Base-by-base conservation (phyloP, 2,797 vertebrate genomes). In the Atherinosoma microstoma region DNA sequence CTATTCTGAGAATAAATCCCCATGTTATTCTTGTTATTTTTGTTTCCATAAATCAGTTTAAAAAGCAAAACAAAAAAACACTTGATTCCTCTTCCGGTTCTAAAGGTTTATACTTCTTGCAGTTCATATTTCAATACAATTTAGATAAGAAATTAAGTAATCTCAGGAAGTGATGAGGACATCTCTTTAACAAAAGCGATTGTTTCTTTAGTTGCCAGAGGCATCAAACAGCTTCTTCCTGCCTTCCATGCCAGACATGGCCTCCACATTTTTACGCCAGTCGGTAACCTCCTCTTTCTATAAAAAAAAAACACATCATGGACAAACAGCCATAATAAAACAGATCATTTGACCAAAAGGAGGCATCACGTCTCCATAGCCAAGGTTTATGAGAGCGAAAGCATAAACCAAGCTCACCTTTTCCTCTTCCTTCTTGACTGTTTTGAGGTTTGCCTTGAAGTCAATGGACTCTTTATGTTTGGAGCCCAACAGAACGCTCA, bases 381-480 rank as follows among this genome's bases (percentile, higher is more conserved):
- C 11, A 13, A 58, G 7, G 3, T 42, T 60, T 24, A 13, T 9
- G 0, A 64, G 51, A 35, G 22, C 2, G 18, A 18, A 35, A 62
- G 3, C 5, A 1, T 22, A 64, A n/a, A 16, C 16, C 40, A 42
- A 24, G 0, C 13, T 64, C 53, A 93, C 93, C 93, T 94, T 95
- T 61, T 95, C 94, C 18, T 95, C 94, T 93, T 95, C 80, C 94
- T 94, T 95, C 78, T 94, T 95, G 35, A 95, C 93, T 0, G 94
- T 95, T 83, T 95, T 95, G 6, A 95, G 92, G 86, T 94, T 94
- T 68, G 92, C 92, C 84, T 94, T 95, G 77, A 95, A 93, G 86
- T 95, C 93, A 12, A 95, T 59, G 11, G 92, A 93, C 64, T 94
- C 93, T 62, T 93, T 95, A 70, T 91, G 85, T 76, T 82, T 95